Evolutionary conservation across 2,888 invertebrate genomes (phyloP).

Genomic region (Hymenopus coronatus): DNA sequence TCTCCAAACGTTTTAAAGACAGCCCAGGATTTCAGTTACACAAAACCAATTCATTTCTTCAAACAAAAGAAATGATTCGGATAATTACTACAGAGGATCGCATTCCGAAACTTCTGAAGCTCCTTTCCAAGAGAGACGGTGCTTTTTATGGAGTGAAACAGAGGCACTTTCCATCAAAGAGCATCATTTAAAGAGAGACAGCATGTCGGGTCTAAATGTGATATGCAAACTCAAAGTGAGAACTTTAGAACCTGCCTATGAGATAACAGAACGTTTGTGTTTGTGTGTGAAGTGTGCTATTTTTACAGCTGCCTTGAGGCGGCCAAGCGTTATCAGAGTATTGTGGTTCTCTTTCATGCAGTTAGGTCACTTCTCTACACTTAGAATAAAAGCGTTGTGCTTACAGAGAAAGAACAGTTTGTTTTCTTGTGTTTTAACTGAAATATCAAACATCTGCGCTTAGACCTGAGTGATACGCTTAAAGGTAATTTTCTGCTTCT

Average conservation of each 20-base stretch:
- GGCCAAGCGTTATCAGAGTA: neutral
- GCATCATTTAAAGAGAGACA: neutral
- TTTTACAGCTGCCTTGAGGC: neutral
- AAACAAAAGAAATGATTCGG: neutral
- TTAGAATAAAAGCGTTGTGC: neutral
- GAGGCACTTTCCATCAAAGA: neutral
- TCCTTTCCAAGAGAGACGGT: neutral
- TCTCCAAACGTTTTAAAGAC: neutral
- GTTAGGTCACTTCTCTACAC: neutral
- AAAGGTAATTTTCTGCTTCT: too few relatives aligned
- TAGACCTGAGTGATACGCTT: too few relatives aligned
- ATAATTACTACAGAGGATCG: neutral
- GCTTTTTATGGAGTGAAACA: neutral
- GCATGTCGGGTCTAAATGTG: neutral
- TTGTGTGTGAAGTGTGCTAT: neutral
- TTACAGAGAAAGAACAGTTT: neutral
- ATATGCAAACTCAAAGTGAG: neutral
- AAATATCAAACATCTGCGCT: too few relatives aligned
- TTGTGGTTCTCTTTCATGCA: neutral
- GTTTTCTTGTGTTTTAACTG: neutral
- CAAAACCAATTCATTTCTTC: neutral
- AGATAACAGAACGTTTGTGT: neutral
- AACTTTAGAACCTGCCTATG: neutral
- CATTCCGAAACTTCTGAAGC: neutral
- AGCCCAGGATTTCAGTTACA: neutral